These are phyloP conservation scores for Limenitis camilla DNA, from an alignment of 2,888 invertebrate species.

Conservation along the genomic window DNA sequence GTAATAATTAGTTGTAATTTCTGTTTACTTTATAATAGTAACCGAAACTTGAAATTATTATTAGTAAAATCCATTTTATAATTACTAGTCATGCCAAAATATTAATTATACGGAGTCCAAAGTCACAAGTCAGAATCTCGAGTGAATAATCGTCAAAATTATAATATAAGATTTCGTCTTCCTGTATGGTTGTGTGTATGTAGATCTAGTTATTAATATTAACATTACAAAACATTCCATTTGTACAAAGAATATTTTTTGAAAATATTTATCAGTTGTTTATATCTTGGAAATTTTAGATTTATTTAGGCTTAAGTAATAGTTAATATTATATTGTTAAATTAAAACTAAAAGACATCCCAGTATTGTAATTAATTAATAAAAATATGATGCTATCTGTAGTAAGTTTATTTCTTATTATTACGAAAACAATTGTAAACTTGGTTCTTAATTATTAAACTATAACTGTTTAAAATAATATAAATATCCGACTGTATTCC, in stretches of 20 bases:
- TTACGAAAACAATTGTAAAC: too few species aligned
- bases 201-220: too few species aligned
- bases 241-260: slow-evolving; percentile 10
- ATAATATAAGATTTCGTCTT: slow-evolving; percentile 1
- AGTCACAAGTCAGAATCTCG: slow-evolving; percentile 8
- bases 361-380: too few species aligned
- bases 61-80: slow-evolving; percentile 6
- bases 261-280: not conserved
- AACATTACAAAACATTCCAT: slow-evolving; percentile 31
- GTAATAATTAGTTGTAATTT: too few species aligned
- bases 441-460: too few species aligned
- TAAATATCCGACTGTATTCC: not conserved
- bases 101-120: too few species aligned
- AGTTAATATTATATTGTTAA: too few species aligned
- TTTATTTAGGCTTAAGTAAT: slow-evolving; percentile 1
- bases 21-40: slow-evolving; percentile 7
- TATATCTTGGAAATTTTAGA: not conserved
- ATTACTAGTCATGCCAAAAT: slow-evolving; percentile 38
- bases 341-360: too few species aligned
- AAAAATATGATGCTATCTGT: too few species aligned
- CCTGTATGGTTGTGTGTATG: slow-evolving; percentile 33
- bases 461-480: too few species aligned
- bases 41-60: not conserved
- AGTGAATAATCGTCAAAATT: not conserved
- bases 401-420: too few species aligned